phyloP scores from a whole-genome alignment of 2,113 vertebrate species.

The Empidonax traillii region DNA sequence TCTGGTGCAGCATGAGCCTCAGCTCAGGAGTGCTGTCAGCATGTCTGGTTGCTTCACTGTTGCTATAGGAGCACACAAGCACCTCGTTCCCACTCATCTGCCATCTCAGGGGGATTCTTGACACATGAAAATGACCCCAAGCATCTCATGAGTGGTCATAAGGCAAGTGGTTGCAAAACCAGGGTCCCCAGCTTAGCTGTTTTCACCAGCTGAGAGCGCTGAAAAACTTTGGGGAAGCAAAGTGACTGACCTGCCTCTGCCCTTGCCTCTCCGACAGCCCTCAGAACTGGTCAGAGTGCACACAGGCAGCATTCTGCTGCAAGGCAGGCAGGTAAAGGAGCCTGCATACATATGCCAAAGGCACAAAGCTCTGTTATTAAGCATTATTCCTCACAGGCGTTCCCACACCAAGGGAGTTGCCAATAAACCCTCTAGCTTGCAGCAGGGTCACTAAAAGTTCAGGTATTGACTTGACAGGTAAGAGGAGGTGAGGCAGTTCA shows the following conservation, averaged over 20 bases:
- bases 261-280: not conserved
- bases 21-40: not conserved
- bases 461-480: not conserved
- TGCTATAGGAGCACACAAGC: not conserved
- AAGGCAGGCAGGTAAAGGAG: not conserved
- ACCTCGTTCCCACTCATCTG: not conserved
- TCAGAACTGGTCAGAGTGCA: not conserved
- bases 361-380: not conserved
- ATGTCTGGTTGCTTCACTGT: not conserved
- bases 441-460: not conserved
- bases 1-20: not conserved
- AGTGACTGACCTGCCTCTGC: not conserved
- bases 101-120: not conserved
- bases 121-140: not conserved
- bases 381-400: not conserved
- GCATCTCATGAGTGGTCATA: not conserved
- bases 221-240: not conserved
- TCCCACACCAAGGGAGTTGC: not conserved
- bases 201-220: not conserved
- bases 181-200: not conserved
- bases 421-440: not conserved
- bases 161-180: not conserved
- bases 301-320: not conserved
- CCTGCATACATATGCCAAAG: not conserved
- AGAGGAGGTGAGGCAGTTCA: not conserved